Evolutionary conservation across 2,888 invertebrate genomes (phyloP).

Genomic region (Nasonovia ribisnigri): DNA sequence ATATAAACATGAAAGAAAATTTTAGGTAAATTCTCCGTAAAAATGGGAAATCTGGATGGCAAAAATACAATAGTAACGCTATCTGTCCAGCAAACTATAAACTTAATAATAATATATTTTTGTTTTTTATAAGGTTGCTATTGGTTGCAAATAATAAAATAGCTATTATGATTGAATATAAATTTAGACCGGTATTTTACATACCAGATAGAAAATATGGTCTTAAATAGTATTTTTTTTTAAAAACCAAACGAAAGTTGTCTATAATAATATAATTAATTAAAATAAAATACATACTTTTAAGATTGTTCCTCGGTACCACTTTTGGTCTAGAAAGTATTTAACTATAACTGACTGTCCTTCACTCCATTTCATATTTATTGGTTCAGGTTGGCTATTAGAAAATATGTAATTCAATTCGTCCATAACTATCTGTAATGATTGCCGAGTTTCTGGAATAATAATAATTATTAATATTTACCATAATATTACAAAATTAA

Average conservation of each 20-base stretch:
- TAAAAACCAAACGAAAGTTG: background rate
- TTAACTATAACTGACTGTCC: slow-evolving; percentile 80
- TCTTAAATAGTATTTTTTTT: background rate
- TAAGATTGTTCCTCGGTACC: slow-evolving; percentile 80
- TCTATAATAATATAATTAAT: background rate
- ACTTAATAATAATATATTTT: no score
- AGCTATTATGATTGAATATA: no score
- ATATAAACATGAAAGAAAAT: no score
- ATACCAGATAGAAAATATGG: background rate
- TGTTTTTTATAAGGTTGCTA: no score
- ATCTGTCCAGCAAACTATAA: no score
- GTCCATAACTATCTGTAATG: background rate
- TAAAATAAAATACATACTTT: slow-evolving; percentile 71
- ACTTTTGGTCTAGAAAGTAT: slow-evolving; percentile 77
- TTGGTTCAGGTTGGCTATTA: slow-evolving; percentile 71
- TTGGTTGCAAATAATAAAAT: no score
- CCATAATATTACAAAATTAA: background rate
- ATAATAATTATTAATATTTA: background rate
- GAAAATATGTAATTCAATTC: slow-evolving; percentile 1
- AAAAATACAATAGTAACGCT: no score
- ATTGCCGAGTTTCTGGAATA: slow-evolving; percentile 23
- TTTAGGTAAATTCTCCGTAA: no score
- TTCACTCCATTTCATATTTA: slow-evolving; percentile 74
- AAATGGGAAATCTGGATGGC: no score
- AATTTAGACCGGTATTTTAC: no score